Evolutionary conservation across 2,888 invertebrate species (phyloP).

Genomic region (Pasiphila rectangulata): DNA sequence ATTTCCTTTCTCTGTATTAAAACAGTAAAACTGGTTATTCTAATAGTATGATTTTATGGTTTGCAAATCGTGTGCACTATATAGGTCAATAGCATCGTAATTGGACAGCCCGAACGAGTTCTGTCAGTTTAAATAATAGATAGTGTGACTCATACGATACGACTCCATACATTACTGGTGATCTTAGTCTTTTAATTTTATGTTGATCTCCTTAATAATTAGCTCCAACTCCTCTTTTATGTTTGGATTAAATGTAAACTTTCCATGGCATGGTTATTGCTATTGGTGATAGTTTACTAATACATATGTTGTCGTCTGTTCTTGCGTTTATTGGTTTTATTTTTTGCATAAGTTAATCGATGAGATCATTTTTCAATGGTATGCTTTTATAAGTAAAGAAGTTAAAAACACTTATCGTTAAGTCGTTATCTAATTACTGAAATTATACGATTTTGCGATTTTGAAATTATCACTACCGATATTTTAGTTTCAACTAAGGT

Average conservation of each 20-base stretch:
- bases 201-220: slow-evolving; percentile 36
- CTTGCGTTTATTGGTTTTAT: not conserved
- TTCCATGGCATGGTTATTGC: no score
- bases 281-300: no score
- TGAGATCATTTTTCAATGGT: no score
- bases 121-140: slow-evolving; percentile 50
- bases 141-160: slow-evolving; percentile 50
- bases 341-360: not conserved
- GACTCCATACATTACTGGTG: no score
- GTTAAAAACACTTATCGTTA: no score
- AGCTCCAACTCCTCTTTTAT: not conserved
- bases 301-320: no score
- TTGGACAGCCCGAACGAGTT: slow-evolving; percentile 46
- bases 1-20: slow-evolving; percentile 23
- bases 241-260: no score
- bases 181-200: slow-evolving; percentile 47
- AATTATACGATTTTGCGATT: no score
- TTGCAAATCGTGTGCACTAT: slow-evolving; percentile 27
- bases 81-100: slow-evolving; percentile 63
- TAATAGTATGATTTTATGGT: slow-evolving; percentile 16
- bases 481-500: no score
- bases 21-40: slow-evolving; percentile 18
- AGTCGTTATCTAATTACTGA: no score
- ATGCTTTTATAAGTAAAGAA: no score
- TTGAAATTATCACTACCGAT: no score